These are phyloP conservation scores for Argynnis bischoffii DNA, from an alignment of 2,888 invertebrate species.

Conservation along the genomic window DNA sequence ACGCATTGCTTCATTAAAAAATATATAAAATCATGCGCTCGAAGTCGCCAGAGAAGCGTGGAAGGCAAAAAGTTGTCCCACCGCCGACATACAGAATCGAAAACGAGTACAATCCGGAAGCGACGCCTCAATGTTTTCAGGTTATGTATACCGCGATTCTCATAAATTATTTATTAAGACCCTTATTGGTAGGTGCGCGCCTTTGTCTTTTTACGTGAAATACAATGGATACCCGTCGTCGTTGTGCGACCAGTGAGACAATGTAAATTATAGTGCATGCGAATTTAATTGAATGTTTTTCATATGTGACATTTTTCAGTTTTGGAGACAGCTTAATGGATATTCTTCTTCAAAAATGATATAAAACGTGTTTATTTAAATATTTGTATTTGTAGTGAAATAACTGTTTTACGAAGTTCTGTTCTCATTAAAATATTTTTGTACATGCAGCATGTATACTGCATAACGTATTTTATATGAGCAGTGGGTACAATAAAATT, in stretches of 20 bases:
- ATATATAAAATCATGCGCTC: constrained; percentile 53
- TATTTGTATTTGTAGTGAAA: not conserved
- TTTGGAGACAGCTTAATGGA: constrained; percentile 33
- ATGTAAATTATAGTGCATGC: constrained; percentile 46
- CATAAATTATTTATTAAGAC: constrained; percentile 52
- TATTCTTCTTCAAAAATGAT: constrained; percentile 20
- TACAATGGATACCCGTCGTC: constrained; percentile 47
- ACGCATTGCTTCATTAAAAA: constrained; percentile 48
- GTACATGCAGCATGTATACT: too few species aligned
- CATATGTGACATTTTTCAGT: constrained; percentile 42
- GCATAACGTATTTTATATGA: too few species aligned
- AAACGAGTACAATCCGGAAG: constrained; percentile 62
- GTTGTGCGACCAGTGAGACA: constrained; percentile 23
- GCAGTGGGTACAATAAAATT: too few species aligned
- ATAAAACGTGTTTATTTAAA: constrained; percentile 1
- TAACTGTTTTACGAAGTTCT: too few species aligned
- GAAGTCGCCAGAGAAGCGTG: constrained; percentile 48
- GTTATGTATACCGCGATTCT: constrained; percentile 53
- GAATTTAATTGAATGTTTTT: constrained; percentile 47
- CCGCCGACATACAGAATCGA: constrained; percentile 52
- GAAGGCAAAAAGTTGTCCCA: constrained; percentile 47
- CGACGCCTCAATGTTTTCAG: constrained; percentile 69
- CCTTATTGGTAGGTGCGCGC: constrained; percentile 49
- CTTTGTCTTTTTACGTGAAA: constrained; percentile 48
- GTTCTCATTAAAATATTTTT: too few species aligned